A percentile compares a stretch with the other conserved stretches of the same genome.
These are phyloP conservation scores for Equus quagga DNA, from an alignment of 2,113 vertebrate genomes.

Conservation along the genomic window DNA sequence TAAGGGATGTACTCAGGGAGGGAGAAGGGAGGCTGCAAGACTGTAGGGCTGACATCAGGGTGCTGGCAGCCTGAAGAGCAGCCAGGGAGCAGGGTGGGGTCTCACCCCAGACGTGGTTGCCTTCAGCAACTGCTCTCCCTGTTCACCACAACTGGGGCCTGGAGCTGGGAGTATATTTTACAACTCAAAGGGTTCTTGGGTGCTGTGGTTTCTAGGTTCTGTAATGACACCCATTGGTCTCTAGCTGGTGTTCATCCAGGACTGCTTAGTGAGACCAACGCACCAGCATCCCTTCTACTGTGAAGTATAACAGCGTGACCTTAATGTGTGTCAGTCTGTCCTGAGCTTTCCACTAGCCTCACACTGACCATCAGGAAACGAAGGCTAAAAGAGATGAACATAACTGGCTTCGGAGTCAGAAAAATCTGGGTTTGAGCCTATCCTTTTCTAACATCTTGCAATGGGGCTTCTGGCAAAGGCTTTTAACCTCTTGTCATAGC, in stretches of 20 bases:
- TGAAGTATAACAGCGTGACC: rapidly evolving
- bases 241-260: not conserved
- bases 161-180: not conserved
- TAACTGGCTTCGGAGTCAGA: not conserved
- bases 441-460: not conserved
- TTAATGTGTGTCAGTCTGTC: rapidly evolving
- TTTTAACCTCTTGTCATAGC: not conserved
- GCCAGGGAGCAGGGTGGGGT: rapidly evolving
- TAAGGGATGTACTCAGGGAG: not conserved
- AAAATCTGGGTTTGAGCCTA: not conserved
- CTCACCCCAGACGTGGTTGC: too few species aligned
- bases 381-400: not conserved
- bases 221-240: not conserved
- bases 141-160: not conserved
- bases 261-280: not conserved
- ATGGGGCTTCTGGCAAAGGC: not conserved
- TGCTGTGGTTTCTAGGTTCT: not conserved
- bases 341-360: not conserved
- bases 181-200: not conserved
- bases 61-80: not conserved
- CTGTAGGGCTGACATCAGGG: not conserved
- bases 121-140: not conserved
- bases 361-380: not conserved
- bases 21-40: not conserved
- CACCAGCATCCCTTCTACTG: rapidly evolving